phyloP scores from a whole-genome alignment of 2,797 vertebrate genomes.

The Cynodonichthys magdalenae region DNA sequence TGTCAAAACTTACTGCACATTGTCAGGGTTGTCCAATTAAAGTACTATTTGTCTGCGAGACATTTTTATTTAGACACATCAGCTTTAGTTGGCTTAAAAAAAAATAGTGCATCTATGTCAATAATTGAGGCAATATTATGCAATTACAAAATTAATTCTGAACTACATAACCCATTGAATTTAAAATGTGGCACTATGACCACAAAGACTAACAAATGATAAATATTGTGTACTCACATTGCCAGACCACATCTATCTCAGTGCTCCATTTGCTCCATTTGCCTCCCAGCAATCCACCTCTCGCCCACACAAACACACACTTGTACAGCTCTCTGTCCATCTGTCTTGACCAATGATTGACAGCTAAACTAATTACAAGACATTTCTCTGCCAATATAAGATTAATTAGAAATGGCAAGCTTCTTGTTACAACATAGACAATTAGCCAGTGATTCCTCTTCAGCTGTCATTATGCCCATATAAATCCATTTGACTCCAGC shows the following conservation, averaged over 20 bases:
- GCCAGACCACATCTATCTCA: conserved; percentile 3
- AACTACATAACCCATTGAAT: neutral
- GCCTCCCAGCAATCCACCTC: conserved; percentile 15
- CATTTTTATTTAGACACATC: neutral
- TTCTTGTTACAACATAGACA: conserved; percentile 43
- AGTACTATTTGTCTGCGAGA: neutral
- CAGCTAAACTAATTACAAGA: conserved; percentile 59
- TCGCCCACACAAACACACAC: conserved; percentile 11
- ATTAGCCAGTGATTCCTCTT: conserved; percentile 45
- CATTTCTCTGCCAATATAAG: conserved; percentile 36
- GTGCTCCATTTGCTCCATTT: conserved; percentile 15
- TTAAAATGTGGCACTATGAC: neutral
- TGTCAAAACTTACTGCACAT: neutral
- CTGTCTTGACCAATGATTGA: conserved; percentile 55
- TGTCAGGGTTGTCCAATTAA: neutral
- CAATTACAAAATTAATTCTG: neutral
- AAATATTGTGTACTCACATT: conserved; percentile 4
- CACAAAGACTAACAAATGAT: conserved; percentile 3
- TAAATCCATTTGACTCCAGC: conserved; percentile 50
- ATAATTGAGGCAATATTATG: neutral
- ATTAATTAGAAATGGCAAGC: conserved; percentile 50
- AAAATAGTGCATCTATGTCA: neutral
- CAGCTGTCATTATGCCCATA: conserved; percentile 37
- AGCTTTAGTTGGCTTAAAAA: neutral
- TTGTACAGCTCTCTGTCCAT: conserved; percentile 12